Conservation (phyloP, 2,113 vertebrate genomes). For the Nasalis larvatus region DNA sequence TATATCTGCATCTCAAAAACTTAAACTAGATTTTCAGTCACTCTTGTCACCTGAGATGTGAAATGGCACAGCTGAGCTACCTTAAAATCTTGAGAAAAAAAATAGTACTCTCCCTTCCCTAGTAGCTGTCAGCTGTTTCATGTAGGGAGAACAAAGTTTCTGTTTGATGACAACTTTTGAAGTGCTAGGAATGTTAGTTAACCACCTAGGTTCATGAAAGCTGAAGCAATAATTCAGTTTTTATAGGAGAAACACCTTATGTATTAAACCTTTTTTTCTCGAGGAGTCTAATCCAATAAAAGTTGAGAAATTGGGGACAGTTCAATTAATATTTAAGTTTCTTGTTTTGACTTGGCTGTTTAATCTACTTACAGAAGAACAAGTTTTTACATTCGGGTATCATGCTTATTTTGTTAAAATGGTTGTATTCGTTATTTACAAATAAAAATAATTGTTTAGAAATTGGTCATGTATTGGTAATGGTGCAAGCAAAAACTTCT, state of each 20-base stretch:
- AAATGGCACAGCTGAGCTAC: neutral
- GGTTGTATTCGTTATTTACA: neutral
- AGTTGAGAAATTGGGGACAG: neutral
- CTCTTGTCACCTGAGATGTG: neutral
- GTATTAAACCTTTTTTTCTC: neutral
- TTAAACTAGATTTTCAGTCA: neutral
- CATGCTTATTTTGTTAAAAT: slow-evolving; percentile 20
- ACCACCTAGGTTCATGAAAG: neutral
- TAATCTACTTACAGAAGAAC: neutral
- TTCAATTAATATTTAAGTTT: neutral
- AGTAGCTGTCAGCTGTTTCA: neutral
- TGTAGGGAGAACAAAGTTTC: neutral
- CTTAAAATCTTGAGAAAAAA: neutral
- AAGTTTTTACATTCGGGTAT: neutral
- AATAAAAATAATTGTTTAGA: neutral
- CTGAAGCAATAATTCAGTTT: neutral
- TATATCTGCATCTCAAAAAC: neutral
- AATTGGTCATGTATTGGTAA: neutral
- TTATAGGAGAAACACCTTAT: neutral
- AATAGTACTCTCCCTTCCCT: neutral
- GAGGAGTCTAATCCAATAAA: neutral
- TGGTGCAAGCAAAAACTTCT: neutral
- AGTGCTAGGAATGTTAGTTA: neutral
- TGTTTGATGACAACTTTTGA: neutral
- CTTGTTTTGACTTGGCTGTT: slow-evolving; percentile 12